phyloP scores from a whole-genome alignment of 2,888 invertebrate genomes.

The Linyphia triangularis region DNA sequence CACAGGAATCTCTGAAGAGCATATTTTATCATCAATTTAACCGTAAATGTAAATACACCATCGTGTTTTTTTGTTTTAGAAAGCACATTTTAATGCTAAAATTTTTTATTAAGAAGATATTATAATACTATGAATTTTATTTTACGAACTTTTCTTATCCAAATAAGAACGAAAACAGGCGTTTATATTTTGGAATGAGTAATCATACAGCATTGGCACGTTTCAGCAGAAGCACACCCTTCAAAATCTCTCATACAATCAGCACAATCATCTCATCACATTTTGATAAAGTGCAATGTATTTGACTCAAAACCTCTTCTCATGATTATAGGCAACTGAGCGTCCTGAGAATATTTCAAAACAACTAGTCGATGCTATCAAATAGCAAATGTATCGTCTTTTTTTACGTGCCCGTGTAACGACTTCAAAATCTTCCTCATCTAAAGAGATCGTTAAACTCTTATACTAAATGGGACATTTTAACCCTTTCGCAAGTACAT shows the following conservation, averaged over 20 bases:
- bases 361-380: not conserved
- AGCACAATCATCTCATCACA: not conserved
- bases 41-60: too few species aligned
- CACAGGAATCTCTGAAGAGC: too few species aligned
- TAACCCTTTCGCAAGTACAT: slow-evolving; percentile 51
- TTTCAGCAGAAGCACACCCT: not conserved
- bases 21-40: too few species aligned
- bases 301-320: not conserved
- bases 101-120: too few species aligned
- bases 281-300: not conserved
- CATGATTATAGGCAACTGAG: not conserved
- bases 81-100: too few species aligned
- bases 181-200: not conserved
- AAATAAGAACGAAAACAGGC: too few species aligned
- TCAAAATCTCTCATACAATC: not conserved
- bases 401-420: not conserved
- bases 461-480: slow-evolving; percentile 47
- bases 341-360: not conserved
- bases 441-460: slow-evolving; percentile 67
- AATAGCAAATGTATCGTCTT: not conserved
- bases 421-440: slow-evolving; percentile 13
- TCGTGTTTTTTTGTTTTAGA: too few species aligned
- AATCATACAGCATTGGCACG: not conserved
- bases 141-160: too few species aligned
- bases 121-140: too few species aligned